phyloP scores from a whole-genome alignment of 2,888 invertebrate species.

The Ophion slaviceki region DNA sequence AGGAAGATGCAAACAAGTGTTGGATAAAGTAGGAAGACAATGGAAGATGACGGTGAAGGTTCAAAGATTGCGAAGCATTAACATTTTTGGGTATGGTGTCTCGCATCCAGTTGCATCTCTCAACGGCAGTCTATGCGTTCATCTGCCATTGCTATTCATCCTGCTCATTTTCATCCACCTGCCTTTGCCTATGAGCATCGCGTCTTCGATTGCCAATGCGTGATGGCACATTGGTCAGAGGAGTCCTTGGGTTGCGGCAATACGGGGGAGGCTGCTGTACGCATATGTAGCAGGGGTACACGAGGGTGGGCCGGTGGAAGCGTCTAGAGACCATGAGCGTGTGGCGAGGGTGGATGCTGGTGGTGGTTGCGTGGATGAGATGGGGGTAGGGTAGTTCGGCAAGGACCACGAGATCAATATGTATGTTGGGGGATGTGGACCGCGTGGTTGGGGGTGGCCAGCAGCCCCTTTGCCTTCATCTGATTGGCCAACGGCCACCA shows the following conservation, averaged over 20 bases:
- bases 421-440: constrained; percentile 83
- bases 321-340: constrained; percentile 26
- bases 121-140: neutral
- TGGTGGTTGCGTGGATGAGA: constrained; percentile 40
- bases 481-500: constrained; percentile 83
- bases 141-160: neutral
- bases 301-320: constrained; percentile 17
- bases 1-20: neutral
- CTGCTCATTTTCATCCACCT: neutral
- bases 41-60: neutral
- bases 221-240: constrained; percentile 71
- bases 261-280: constrained; percentile 2
- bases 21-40: neutral
- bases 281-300: neutral
- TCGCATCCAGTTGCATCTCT: neutral
- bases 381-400: constrained; percentile 73
- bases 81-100: neutral
- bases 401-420: constrained; percentile 84
- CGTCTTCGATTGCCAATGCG: neutral
- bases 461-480: constrained; percentile 76
- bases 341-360: constrained; percentile 53
- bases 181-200: neutral
- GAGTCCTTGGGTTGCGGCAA: constrained; percentile 66
- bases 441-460: constrained; percentile 83
- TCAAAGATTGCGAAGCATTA: neutral